Conservation (phyloP, 2,888 invertebrate species). For the Lithophane ornitopus region DNA sequence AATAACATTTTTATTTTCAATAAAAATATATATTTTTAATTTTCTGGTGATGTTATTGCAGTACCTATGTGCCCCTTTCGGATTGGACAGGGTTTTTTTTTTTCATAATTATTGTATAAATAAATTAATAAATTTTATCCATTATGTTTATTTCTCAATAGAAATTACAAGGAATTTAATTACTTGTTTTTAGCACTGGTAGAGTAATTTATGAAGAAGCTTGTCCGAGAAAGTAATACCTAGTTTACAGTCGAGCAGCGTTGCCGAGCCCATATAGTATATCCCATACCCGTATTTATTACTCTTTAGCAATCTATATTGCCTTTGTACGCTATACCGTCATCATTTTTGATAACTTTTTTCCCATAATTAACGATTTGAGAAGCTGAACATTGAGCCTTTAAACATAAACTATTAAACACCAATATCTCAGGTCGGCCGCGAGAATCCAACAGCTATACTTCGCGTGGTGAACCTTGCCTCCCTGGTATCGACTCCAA, state of each 20-base stretch:
- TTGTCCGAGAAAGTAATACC: background rate
- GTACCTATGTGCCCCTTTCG: no score
- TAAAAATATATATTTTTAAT: no score
- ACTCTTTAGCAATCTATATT: background rate
- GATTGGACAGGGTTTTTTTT: no score
- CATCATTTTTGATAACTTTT: background rate
- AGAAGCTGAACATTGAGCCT: background rate
- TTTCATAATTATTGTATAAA: no score
- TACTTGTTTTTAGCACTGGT: background rate
- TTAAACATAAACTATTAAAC: background rate
- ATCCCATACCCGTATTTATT: background rate
- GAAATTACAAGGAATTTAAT: background rate
- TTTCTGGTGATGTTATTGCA: no score
- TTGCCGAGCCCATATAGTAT: background rate
- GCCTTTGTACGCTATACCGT: background rate
- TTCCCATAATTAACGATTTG: background rate
- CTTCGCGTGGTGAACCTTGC: constrained; percentile 92
- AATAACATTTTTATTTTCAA: no score
- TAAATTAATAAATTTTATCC: no score
- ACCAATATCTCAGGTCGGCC: constrained; percentile 90
- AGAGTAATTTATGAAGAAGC: no score
- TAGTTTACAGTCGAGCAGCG: background rate
- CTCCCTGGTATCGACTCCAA: constrained; percentile 69
- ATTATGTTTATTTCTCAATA: no score
- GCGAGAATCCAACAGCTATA: constrained; percentile 93